These are phyloP conservation scores for Eupithecia centaureata DNA, from an alignment of 2,888 invertebrate genomes.

Conservation along the genomic window DNA sequence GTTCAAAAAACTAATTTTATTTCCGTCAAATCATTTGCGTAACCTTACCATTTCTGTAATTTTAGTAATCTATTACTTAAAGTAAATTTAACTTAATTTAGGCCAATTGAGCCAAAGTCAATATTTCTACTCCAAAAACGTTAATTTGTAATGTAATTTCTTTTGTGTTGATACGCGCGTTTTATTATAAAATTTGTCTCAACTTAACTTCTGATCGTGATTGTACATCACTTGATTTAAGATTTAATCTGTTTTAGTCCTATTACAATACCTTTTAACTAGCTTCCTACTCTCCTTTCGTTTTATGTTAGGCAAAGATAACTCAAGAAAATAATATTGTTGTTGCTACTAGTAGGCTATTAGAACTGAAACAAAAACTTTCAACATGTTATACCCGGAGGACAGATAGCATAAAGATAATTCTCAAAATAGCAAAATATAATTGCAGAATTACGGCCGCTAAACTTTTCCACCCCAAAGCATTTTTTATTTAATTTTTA, in stretches of 20 bases:
- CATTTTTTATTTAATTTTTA: slow-evolving; percentile 83
- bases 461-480: slow-evolving; percentile 78
- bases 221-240: slow-evolving; percentile 48
- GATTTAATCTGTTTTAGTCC: slow-evolving; percentile 48
- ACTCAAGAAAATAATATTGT: background rate
- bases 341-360: background rate
- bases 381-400: slow-evolving; percentile 53
- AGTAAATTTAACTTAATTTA: too few species aligned
- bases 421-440: slow-evolving; percentile 65
- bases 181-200: background rate
- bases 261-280: slow-evolving; percentile 19
- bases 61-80: too few species aligned
- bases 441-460: slow-evolving; percentile 77
- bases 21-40: too few species aligned
- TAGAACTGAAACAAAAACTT: slow-evolving; percentile 16
- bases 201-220: slow-evolving; percentile 37
- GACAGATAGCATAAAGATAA: slow-evolving; percentile 70
- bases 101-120: too few species aligned
- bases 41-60: background rate
- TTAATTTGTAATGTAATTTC: too few species aligned
- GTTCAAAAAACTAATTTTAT: background rate
- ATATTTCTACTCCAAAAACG: too few species aligned
- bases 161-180: too few species aligned
- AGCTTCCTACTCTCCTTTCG: background rate
- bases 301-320: background rate